Conservation (phyloP, 2,888 invertebrate genomes). For the Coelogynopora nodosa region DNA sequence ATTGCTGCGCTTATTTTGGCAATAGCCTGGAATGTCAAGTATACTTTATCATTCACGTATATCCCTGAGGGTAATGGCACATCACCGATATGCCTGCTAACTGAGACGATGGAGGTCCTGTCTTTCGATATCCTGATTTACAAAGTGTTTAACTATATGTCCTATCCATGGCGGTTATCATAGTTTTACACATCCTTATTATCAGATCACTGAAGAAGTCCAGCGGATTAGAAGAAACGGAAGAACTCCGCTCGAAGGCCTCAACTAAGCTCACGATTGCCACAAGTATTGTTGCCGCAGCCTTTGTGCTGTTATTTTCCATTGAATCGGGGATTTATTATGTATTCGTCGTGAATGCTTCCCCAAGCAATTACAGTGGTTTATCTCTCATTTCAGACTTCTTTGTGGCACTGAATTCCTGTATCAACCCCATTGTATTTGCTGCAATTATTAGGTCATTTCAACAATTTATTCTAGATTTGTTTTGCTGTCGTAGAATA, state of each 20-base stretch:
- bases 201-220: not conserved
- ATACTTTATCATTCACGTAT: not conserved
- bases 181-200: not conserved
- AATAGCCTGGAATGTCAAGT: not conserved
- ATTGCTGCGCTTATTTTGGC: not conserved
- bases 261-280: not conserved
- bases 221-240: not conserved
- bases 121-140: not conserved
- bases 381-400: not conserved
- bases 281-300: not conserved
- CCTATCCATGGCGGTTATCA: not conserved
- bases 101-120: not conserved
- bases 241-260: not conserved
- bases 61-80: not conserved
- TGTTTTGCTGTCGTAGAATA: not conserved
- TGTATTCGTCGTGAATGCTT: not conserved
- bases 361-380: not conserved
- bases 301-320: not conserved
- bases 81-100: not conserved
- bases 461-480: not conserved
- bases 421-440: not conserved
- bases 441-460: not conserved
- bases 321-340: not conserved
- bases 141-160: not conserved
- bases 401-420: not conserved